Evolutionary conservation across 2,797 vertebrate species (phyloP).

Genomic region (Neosilurus mollespiculum): DNA sequence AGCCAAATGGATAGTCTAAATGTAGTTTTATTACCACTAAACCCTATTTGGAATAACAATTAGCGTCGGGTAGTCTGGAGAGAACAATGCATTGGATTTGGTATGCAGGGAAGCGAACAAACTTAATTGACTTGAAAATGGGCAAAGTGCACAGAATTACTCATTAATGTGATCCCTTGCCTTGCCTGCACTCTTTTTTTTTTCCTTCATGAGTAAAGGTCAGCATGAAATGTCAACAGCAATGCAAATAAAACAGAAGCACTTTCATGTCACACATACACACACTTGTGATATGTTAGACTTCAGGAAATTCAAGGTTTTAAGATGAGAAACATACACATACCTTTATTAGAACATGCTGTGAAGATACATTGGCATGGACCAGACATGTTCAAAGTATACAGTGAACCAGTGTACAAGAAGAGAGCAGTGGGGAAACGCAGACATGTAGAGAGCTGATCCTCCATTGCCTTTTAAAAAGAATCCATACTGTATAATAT

Average conservation of each 20-base stretch:
- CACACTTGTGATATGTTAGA: constrained; percentile 21
- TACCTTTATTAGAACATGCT: not conserved
- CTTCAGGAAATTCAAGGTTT: constrained; percentile 20
- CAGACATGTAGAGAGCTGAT: not conserved
- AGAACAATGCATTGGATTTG: constrained; percentile 73
- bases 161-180: constrained; percentile 77
- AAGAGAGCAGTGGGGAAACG: constrained; percentile 9
- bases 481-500: constrained; percentile 20
- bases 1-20: constrained; percentile 67
- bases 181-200: constrained; percentile 62
- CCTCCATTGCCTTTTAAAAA: not conserved
- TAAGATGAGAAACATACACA: constrained; percentile 13
- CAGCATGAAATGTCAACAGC: constrained; percentile 78
- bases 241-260: constrained; percentile 69
- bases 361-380: constrained; percentile 3
- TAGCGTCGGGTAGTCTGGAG: constrained; percentile 69
- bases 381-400: constrained; percentile 13
- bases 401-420: not conserved
- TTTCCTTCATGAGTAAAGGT: constrained; percentile 73
- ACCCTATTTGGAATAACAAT: constrained; percentile 75
- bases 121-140: constrained; percentile 88
- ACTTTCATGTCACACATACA: constrained; percentile 62
- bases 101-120: constrained; percentile 78
- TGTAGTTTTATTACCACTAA: constrained; percentile 68
- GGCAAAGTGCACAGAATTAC: constrained; percentile 77